phyloP scores from a whole-genome alignment of 1,140 invertebrate species.

The Zaprionus nigranus region DNA sequence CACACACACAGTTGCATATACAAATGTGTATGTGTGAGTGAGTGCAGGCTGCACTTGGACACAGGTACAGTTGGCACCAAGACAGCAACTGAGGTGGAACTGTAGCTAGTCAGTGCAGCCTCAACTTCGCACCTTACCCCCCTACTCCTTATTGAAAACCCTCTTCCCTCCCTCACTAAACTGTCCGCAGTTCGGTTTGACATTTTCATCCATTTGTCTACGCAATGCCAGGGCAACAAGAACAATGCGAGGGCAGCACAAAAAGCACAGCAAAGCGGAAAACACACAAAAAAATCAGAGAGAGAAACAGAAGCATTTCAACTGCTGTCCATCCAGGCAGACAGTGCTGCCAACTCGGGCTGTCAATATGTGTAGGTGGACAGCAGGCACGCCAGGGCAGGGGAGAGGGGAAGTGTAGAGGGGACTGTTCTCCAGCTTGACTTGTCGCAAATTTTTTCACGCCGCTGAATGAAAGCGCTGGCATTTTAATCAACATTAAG shows the following conservation, averaged over 20 bases:
- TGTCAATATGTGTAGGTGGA: constrained; percentile 67
- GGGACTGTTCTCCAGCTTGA: constrained; percentile 56
- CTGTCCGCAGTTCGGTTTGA: constrained; percentile 63
- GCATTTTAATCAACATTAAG: constrained; percentile 83
- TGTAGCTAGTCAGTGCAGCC: not conserved
- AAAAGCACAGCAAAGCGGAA: not conserved
- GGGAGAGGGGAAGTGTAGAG: not conserved
- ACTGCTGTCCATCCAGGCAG: constrained; percentile 66
- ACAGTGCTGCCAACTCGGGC: constrained; percentile 58
- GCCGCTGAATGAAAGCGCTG: constrained; percentile 68
- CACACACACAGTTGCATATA: constrained; percentile 10
- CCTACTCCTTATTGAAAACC: not conserved
- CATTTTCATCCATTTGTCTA: constrained; percentile 83
- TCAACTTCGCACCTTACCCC: not conserved
- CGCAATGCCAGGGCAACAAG: constrained; percentile 57
- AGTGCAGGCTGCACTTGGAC: constrained; percentile 32
- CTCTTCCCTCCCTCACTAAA: constrained; percentile 5
- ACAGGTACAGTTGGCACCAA: constrained; percentile 3
- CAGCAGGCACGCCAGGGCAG: not conserved
- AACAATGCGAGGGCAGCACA: constrained; percentile 15
- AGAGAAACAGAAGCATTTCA: constrained; percentile 45
- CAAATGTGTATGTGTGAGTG: not conserved
- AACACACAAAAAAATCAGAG: constrained; percentile 19
- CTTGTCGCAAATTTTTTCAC: constrained; percentile 75
- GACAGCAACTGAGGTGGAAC: not conserved